Conservation (phyloP, 1,140 invertebrate species). For the Trachymyrmex septentrionalis region DNA sequence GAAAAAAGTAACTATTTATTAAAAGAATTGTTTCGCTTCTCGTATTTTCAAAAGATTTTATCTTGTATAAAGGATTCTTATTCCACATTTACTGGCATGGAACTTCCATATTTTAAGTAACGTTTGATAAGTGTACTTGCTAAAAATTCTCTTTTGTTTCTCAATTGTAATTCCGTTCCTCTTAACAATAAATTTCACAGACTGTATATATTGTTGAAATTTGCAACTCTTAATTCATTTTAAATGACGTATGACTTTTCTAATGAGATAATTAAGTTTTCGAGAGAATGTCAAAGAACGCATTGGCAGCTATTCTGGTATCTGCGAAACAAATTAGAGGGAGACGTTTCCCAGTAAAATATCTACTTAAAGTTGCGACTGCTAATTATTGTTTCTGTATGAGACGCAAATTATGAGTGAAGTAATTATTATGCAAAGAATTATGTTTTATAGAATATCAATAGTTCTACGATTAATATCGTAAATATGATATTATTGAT, state of each 20-base stretch:
- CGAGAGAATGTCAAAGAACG: neutral
- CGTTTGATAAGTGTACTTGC: conserved; percentile 3
- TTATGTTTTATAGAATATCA: neutral
- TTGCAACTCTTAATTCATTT: neutral
- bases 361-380: neutral
- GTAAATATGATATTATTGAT: neutral
- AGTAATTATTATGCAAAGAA: neutral
- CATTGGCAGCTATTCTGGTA: neutral
- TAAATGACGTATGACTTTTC: neutral
- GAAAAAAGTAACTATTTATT: neutral
- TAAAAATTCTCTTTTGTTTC: conserved; percentile 27
- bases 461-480: neutral
- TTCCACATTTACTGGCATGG: conserved; percentile 11
- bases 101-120: neutral
- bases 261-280: conserved; percentile 30
- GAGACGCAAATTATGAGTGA: neutral
- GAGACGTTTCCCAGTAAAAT: neutral
- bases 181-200: conserved; percentile 9
- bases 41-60: neutral
- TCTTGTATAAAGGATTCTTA: neutral
- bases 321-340: neutral
- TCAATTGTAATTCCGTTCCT: neutral
- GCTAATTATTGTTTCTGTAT: neutral
- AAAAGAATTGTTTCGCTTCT: neutral
- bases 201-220: neutral